Evolutionary conservation across 2,888 invertebrate genomes (phyloP), one percentile per base, ranked within the genome.

Genomic region (Ectemnius cavifrons): DNA sequence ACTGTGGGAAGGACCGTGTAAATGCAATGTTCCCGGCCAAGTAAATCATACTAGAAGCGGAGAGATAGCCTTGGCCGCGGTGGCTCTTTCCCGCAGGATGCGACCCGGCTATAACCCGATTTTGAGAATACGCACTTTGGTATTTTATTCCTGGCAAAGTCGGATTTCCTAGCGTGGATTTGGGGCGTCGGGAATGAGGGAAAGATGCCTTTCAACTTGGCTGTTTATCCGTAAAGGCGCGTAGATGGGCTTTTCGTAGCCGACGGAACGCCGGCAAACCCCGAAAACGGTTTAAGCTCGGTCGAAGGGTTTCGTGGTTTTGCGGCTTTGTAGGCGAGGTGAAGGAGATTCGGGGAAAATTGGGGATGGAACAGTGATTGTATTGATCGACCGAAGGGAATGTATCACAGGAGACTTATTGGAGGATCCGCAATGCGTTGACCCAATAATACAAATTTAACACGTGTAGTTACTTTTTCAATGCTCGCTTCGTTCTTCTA

Each of bases 201-300:
- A 79, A 82, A 83, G 80, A 83, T 63, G 80, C 75, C 78, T 84
- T 79, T 81, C 71, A 80, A 81, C 82, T 71, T 71, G 65, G 18
- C 16, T 65, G 61, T 71, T 71, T 37, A 66, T 60, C 60, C 49
- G 23, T 49, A 13, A 37, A 52, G 65, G 58, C 28, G 49, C 13
- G 45, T 27, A 45, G 63, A 18, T 6, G 27, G 47, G 46, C 47
- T 63, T 81, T 75, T 76, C 73, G 68, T 56, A 13, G 28, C n/a
- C 20, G 16, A 14, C n/a, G 37, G n/a, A 20, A 5, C 52, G 14
- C 16, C 46, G 23, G 73, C 76, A 77, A 77, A 37, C 37, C 37
- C 37, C 37, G 37, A 37, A 37, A 37, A 37, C 37, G 37, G 37
- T 37, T 37, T 37, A 37, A 37, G 37, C 37, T 37, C 62, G 52